Conservation (phyloP, 2,113 vertebrate species). For the Actenoides lindsayi region DNA sequence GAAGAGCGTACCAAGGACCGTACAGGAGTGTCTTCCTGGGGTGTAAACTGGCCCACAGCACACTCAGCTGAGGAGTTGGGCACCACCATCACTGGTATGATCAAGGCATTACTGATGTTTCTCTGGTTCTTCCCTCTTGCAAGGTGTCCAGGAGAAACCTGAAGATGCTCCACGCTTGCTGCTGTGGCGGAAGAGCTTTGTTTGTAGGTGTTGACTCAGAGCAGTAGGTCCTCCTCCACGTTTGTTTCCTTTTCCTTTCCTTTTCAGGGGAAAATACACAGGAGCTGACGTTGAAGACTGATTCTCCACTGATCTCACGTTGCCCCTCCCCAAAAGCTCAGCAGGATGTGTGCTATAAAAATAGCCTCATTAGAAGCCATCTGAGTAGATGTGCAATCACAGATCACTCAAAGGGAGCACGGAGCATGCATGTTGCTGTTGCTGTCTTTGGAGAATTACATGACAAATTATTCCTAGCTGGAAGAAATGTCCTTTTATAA, state of each 20-base stretch:
- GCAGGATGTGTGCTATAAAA: slow-evolving; percentile 63
- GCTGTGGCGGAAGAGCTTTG: background rate
- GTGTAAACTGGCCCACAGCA: background rate
- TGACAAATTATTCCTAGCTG: slow-evolving; percentile 72
- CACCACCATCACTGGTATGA: fast-evolving
- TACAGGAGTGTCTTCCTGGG: background rate
- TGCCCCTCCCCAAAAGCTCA: slow-evolving; percentile 26
- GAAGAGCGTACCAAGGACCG: background rate
- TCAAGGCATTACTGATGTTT: background rate
- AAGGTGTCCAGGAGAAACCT: background rate
- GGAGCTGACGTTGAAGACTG: slow-evolving; percentile 25
- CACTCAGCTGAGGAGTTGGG: background rate
- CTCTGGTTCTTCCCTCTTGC: background rate
- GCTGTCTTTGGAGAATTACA: slow-evolving; percentile 66
- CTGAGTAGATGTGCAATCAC: slow-evolving; percentile 30
- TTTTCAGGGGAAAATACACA: background rate
- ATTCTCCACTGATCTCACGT: background rate
- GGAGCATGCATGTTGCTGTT: slow-evolving; percentile 38
- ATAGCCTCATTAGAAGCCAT: slow-evolving; percentile 60
- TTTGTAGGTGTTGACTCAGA: background rate
- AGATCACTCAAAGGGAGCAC: slow-evolving; percentile 46
- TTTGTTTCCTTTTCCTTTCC: slow-evolving; percentile 7
- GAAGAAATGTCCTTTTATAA: slow-evolving; percentile 69
- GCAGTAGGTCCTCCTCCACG: background rate
- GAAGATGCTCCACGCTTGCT: background rate